Evolutionary conservation across 2,797 vertebrate species (phyloP).

Genomic region (Hapalemur alaotrensis): DNA sequence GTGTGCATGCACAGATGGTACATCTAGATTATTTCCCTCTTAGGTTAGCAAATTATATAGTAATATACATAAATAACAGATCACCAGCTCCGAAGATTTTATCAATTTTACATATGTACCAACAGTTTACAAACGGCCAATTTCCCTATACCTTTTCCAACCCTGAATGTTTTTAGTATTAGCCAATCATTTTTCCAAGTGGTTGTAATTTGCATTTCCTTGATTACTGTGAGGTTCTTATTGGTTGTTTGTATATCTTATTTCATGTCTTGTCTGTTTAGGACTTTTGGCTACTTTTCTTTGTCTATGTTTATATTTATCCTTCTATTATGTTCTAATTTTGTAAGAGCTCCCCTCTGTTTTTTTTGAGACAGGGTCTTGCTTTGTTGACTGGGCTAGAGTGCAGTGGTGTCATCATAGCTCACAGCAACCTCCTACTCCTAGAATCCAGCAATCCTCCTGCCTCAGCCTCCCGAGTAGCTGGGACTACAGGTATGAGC

Average conservation of each 20-base stretch:
- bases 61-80: not conserved
- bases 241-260: not conserved
- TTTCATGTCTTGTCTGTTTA: not conserved
- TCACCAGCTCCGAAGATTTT: not conserved
- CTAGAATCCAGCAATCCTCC: not conserved
- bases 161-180: not conserved
- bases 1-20: not conserved
- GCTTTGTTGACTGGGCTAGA: not conserved
- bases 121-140: not conserved
- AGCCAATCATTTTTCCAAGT: not conserved
- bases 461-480: not conserved
- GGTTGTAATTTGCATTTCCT: not conserved
- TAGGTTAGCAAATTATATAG: not conserved
- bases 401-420: not conserved
- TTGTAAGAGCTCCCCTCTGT: not conserved
- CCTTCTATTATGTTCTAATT: not conserved
- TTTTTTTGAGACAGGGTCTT: not conserved
- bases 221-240: not conserved
- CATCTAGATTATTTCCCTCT: not conserved
- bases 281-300: not conserved
- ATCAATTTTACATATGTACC: not conserved
- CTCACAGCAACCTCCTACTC: not conserved
- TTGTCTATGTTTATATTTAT: not conserved
- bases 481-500: not conserved
- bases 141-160: not conserved